Conservation (phyloP, 2,797 vertebrate species). For the Ctenopoma kingsleyae region DNA sequence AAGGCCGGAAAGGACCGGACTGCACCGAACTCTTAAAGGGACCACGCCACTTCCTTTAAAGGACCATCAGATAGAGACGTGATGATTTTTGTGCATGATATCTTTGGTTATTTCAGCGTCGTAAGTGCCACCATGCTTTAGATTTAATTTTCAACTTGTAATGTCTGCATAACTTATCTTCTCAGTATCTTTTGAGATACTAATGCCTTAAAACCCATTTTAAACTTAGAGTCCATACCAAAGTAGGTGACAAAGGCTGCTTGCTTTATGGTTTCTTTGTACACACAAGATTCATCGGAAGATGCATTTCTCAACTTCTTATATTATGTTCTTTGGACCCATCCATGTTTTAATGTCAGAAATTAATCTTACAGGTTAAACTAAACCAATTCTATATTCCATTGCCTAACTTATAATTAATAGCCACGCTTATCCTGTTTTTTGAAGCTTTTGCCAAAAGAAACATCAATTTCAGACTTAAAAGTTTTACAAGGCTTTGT, state of each 20-base stretch:
- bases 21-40: constrained; percentile 56
- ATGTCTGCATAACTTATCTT: constrained; percentile 63
- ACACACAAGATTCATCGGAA: constrained; percentile 14
- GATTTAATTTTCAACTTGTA: constrained; percentile 63
- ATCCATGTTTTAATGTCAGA: constrained; percentile 17
- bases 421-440: neutral
- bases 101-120: constrained; percentile 56
- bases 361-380: neutral
- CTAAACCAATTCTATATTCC: constrained; percentile 13
- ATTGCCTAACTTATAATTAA: constrained; percentile 3
- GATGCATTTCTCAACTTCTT: constrained; percentile 20
- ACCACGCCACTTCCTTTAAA: constrained; percentile 54
- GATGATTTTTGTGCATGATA: constrained; percentile 75
- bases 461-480: constrained; percentile 38
- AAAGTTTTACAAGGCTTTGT: constrained; percentile 55
- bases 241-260: constrained; percentile 78
- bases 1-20: constrained; percentile 48
- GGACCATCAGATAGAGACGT: constrained; percentile 44
- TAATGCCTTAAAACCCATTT: constrained; percentile 86
- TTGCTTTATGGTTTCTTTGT: constrained; percentile 53
- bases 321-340: neutral
- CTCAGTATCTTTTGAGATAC: constrained; percentile 73
- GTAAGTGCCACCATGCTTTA: constrained; percentile 68
- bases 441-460: constrained; percentile 55
- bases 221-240: constrained; percentile 75